Percentiles rank a stretch among this genome's conserved stretches.
These are phyloP conservation scores for Callocephalon fimbriatum DNA, from an alignment of 2,113 vertebrate genomes.

Conservation along the genomic window DNA sequence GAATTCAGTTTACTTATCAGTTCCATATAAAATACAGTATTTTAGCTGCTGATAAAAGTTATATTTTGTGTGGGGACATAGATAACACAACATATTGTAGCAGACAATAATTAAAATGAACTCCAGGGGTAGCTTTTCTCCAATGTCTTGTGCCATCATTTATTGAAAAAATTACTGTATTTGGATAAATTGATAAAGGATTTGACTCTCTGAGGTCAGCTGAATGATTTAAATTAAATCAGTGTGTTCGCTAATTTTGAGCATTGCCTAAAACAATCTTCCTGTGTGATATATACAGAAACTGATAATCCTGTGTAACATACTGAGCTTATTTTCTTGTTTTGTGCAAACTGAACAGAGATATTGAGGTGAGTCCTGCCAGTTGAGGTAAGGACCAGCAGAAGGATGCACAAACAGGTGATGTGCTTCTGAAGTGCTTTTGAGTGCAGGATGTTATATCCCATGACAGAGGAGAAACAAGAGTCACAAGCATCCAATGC, in stretches of 20 bases:
- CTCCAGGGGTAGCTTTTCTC: not conserved
- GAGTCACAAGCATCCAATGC: not conserved
- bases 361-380: not conserved
- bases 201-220: not conserved
- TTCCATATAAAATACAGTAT: not conserved
- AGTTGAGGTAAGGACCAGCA: not conserved
- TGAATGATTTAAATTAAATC: not conserved
- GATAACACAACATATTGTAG: not conserved
- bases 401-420: not conserved
- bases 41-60: not conserved
- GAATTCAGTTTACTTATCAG: not conserved
- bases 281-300: not conserved
- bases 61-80: not conserved
- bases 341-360: not conserved
- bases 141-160: not conserved
- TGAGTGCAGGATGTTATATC: not conserved
- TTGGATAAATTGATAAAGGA: not conserved
- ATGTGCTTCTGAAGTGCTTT: not conserved
- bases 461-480: not conserved
- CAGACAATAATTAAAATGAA: not conserved
- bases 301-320: not conserved
- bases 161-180: not conserved
- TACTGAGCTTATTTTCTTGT: not conserved
- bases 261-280: not conserved
- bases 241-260: not conserved